Evolutionary conservation across 2,797 vertebrate species (phyloP).

Genomic region (Discoglossus pictus): DNA sequence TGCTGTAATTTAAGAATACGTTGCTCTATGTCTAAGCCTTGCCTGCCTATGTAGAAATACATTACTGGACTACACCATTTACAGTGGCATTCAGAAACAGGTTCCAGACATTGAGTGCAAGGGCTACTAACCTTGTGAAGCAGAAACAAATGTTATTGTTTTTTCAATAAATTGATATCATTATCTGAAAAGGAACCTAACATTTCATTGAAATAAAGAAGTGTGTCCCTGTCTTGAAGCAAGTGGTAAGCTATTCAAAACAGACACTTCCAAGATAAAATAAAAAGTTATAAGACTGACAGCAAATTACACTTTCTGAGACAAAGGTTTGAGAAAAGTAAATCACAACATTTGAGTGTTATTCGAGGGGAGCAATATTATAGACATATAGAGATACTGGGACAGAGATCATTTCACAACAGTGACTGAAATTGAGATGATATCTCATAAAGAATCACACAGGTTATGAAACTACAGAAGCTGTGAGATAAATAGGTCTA

Average conservation of each 20-base stretch:
- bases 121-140: too few relatives aligned
- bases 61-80: too few relatives aligned
- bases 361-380: background rate
- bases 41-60: too few relatives aligned
- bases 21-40: too few relatives aligned
- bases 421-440: slow-evolving; percentile 16
- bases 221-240: slow-evolving; percentile 1
- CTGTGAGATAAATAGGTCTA: background rate
- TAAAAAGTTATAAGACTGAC: slow-evolving; percentile 5
- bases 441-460: background rate
- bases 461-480: background rate
- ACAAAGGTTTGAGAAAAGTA: slow-evolving; percentile 1
- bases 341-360: background rate
- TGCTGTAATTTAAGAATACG: too few relatives aligned
- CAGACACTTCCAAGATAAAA: background rate
- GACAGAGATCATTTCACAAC: slow-evolving; percentile 6
- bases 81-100: too few relatives aligned
- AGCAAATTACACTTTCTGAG: background rate
- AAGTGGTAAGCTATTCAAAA: background rate
- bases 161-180: slow-evolving; percentile 3
- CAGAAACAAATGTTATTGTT: slow-evolving; percentile 10
- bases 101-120: too few relatives aligned
- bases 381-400: slow-evolving; percentile 13
- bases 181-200: slow-evolving; percentile 4
- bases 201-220: slow-evolving; percentile 6